phyloP scores from a whole-genome alignment of 1,140 invertebrate species.

The Myzus persicae region DNA sequence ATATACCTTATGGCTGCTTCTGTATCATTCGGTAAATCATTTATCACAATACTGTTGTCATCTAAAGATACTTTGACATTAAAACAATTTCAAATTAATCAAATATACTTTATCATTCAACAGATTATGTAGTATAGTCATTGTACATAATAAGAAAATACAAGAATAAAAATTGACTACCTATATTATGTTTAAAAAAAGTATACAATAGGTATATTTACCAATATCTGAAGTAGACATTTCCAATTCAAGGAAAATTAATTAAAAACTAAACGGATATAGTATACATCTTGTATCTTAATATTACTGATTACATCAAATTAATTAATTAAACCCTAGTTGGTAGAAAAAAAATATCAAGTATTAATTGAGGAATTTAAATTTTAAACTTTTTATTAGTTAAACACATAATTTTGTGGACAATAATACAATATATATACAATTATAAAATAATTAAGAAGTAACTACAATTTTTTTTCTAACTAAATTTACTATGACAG shows the following conservation, averaged over 20 bases:
- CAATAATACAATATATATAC: too few species aligned
- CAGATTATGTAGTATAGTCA: neutral
- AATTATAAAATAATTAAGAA: too few species aligned
- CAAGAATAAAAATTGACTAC: neutral
- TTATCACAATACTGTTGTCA: slow-evolving; percentile 19
- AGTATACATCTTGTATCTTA: too few species aligned
- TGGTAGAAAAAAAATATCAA: neutral
- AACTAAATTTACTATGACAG: too few species aligned
- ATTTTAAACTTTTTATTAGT: neutral
- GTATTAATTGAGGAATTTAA: too few species aligned
- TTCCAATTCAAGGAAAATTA: neutral
- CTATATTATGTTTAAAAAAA: neutral
- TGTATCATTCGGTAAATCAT: slow-evolving; percentile 54
- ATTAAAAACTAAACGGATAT: neutral
- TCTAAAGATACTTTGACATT: neutral
- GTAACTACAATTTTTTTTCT: too few species aligned
- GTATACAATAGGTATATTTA: neutral
- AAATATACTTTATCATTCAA: neutral
- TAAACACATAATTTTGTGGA: too few species aligned
- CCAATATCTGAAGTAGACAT: slow-evolving; percentile 34
- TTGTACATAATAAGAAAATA: neutral
- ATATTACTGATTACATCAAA: neutral
- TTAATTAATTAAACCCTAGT: neutral
- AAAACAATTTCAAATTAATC: neutral
- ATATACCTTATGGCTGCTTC: slow-evolving; percentile 57